Evolutionary conservation across 1,140 invertebrate genomes (phyloP).

Genomic region (Penaeus chinensis): DNA sequence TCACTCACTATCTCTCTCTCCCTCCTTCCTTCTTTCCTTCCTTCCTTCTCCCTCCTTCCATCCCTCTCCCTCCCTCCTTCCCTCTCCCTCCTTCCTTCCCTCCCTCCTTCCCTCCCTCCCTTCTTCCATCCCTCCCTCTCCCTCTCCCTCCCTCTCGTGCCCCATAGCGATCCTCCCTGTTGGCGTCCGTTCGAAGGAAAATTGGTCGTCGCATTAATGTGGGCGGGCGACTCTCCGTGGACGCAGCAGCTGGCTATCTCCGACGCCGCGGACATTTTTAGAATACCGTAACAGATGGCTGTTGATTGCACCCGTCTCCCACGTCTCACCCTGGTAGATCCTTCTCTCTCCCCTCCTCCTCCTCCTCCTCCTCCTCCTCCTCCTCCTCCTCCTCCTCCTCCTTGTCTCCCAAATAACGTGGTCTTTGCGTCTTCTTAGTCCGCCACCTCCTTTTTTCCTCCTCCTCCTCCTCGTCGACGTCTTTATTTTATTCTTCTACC

Average conservation of each 20-base stretch:
- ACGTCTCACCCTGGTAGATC: no score
- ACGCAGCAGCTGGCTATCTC: no score
- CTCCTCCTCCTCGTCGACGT: neutral
- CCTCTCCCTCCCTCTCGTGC: neutral
- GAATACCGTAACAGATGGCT: no score
- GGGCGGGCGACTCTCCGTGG: no score
- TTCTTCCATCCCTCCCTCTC: neutral
- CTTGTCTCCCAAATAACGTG: no score
- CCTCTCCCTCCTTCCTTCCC: neutral
- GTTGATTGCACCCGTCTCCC: no score
- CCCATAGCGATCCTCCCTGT: neutral
- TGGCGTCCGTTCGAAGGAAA: no score
- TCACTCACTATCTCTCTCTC: neutral
- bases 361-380: no score
- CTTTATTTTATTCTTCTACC: slow-evolving; percentile 4
- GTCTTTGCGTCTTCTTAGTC: neutral
- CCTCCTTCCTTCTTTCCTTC: neutral
- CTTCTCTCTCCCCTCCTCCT: no score
- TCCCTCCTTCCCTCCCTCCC: neutral
- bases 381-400: no score
- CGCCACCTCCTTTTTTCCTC: neutral
- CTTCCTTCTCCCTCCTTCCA: neutral
- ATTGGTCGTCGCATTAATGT: no score
- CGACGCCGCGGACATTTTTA: no score
- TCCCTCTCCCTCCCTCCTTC: slow-evolving; percentile 17